Conservation (phyloP, 2,113 vertebrate genomes). For the Fukomys damarensis region DNA sequence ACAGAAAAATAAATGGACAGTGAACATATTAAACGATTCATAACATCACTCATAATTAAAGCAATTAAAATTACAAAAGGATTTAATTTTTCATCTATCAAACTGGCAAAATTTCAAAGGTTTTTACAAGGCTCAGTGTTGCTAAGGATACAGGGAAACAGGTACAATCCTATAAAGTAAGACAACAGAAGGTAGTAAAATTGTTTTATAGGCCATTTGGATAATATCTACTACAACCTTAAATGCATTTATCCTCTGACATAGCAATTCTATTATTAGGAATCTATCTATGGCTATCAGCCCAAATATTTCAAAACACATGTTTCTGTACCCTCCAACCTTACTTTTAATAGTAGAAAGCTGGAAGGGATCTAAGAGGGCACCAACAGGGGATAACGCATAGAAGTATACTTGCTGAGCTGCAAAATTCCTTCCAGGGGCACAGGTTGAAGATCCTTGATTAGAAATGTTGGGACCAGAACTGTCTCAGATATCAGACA, state of each 20-base stretch:
- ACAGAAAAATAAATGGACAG: background rate
- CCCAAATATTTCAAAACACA: background rate
- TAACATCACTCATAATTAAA: background rate
- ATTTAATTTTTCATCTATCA: background rate
- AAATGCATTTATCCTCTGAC: background rate
- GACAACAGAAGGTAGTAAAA: background rate
- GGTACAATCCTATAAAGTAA: background rate
- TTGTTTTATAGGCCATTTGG: background rate
- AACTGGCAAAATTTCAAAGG: background rate
- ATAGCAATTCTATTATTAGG: background rate
- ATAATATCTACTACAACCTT: background rate
- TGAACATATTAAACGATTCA: background rate
- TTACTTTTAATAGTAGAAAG: conserved; percentile 18
- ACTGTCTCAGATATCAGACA: background rate
- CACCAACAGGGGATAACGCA: background rate
- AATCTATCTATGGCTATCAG: background rate
- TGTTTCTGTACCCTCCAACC: background rate
- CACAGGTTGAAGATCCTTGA: background rate
- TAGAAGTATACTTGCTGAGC: background rate
- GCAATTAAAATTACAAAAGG: background rate
- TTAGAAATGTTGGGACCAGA: background rate
- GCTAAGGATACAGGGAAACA: background rate
- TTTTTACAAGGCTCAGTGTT: background rate
- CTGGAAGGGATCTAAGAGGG: background rate
- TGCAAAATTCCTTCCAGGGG: background rate